Evolutionary conservation across 1,140 invertebrate species (phyloP), one percentile per base, ranked within the genome.

Genomic region (Teleopsis dalmanni): DNA sequence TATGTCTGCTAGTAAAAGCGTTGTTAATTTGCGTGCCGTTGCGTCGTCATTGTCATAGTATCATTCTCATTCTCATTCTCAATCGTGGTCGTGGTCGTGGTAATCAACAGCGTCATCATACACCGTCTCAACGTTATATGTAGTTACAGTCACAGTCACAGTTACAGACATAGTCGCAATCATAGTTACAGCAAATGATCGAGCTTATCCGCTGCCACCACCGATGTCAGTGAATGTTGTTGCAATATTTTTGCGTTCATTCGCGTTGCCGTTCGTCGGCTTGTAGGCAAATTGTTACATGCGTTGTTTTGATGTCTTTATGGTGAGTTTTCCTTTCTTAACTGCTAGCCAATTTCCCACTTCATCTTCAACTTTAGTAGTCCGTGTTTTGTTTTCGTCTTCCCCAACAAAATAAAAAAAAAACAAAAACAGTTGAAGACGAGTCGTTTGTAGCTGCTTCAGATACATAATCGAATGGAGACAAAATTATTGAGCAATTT

Each of bases 81-180:
- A 37, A 37, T 37, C 22, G 36, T 21, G 11, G 36, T 35, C 34
- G 19, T 35, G 34, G 7, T 16, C 4, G 4, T 18, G 19, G 22
- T 40, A 18, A 40, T n/a, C 25, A 18, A 42, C 1, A 25, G 22
- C 22, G 21, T 7, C 22, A 14, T 29, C 22, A 14, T n/a, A n/a
- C 37, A 40, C n/a, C 23, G 14, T n/a, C n/a, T n/a, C n/a, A n/a
- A n/a, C 25, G 14, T 10, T 23, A 16, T 42, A 25, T 40, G 19
- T 42, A 41, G 19, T 21, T 41, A 21, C n/a, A 27, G 25, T 43
- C 27, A 25, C 29, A 56, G 59, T 62, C 62, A 62, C 65, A 40
- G 58, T 56, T 53, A 42, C 42, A 48, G 38, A 19, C 26, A 26
- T 41, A 34, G 53, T 55, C 49, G 31, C 27, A 16, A 16, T 36